A percentile compares a stretch with the other conserved stretches of the same genome.
Evolutionary conservation across 2,113 vertebrate species (phyloP).

Genomic region (Oncorhynchus gorbuscha): DNA sequence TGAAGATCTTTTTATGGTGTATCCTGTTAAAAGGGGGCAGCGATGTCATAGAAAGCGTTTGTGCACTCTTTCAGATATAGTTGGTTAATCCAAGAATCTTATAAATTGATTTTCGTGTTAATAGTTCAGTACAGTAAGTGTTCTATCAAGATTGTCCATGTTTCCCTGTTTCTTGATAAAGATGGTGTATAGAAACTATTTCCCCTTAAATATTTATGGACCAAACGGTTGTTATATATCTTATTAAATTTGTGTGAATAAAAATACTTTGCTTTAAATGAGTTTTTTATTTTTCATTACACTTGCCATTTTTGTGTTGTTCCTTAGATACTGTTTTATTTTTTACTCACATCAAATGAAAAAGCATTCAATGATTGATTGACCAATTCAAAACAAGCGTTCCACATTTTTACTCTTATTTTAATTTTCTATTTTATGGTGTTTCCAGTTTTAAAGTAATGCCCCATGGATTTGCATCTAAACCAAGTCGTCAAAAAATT

Average conservation of each 20-base stretch:
- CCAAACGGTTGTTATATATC: slow-evolving; percentile 99
- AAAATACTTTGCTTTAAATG: slow-evolving; percentile 96
- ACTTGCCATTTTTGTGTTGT: slow-evolving; percentile 72
- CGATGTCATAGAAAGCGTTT: slow-evolving; percentile 98
- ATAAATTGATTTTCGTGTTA: slow-evolving; percentile 99
- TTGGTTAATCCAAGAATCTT: slow-evolving; percentile 98
- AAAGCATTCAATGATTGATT: slow-evolving; percentile 61
- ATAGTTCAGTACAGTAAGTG: slow-evolving; percentile 99
- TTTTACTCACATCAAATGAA: slow-evolving; percentile 65
- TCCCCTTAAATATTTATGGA: slow-evolving; percentile 99
- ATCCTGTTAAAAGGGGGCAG: slow-evolving; percentile 93
- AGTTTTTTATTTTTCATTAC: slow-evolving; percentile 98
- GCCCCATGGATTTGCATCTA: slow-evolving; percentile 93
- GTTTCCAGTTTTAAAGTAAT: slow-evolving; percentile 86
- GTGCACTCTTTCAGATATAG: slow-evolving; percentile 98
- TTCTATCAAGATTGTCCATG: slow-evolving; percentile 99
- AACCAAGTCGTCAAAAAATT: slow-evolving; percentile 77
- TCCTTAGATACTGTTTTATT: slow-evolving; percentile 53
- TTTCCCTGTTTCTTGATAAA: slow-evolving; percentile 99
- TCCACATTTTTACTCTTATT: slow-evolving; percentile 72
- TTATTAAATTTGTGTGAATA: slow-evolving; percentile 99
- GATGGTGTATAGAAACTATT: slow-evolving; percentile 99
- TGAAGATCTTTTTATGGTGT: slow-evolving; percentile 99
- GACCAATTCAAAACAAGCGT: slow-evolving; percentile 61
- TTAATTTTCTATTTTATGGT: slow-evolving; percentile 74